These are phyloP conservation scores for Gopherus evgoodei DNA, from an alignment of 2,113 vertebrate species.

Conservation along the genomic window DNA sequence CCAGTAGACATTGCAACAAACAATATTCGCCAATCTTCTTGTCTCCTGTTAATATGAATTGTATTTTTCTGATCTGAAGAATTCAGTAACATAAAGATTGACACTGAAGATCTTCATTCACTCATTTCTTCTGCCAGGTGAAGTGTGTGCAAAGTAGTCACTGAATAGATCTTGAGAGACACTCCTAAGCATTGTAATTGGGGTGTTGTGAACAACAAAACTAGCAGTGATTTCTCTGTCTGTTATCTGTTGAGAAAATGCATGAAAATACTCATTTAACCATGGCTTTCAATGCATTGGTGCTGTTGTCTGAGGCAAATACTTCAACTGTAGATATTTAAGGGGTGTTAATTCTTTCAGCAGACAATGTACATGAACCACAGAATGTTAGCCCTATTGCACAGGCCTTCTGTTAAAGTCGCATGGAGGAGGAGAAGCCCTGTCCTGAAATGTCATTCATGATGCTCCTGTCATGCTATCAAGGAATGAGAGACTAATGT, in stretches of 20 bases:
- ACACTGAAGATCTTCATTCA: neutral
- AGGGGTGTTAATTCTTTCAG: neutral
- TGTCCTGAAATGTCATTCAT: neutral
- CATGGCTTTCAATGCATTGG: neutral
- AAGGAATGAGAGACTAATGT: too few relatives aligned
- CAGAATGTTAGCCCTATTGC: neutral
- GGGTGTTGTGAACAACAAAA: too few relatives aligned
- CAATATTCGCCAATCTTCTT: neutral
- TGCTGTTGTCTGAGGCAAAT: neutral
- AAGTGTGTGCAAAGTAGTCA: too few relatives aligned
- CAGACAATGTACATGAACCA: neutral
- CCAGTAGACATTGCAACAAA: neutral
- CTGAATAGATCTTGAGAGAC: too few relatives aligned
- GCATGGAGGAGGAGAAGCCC: neutral
- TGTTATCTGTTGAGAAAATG: neutral
- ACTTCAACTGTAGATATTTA: neutral
- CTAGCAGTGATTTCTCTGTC: neutral
- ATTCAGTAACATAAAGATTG: neutral
- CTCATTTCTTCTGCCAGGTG: neutral
- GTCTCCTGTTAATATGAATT: neutral
- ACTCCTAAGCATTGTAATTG: too few relatives aligned
- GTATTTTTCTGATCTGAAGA: neutral
- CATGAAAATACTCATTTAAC: neutral
- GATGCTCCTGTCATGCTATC: neutral
- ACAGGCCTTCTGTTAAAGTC: neutral